Conservation (phyloP, 2,113 vertebrate species). For the Anolis carolinensis region DNA sequence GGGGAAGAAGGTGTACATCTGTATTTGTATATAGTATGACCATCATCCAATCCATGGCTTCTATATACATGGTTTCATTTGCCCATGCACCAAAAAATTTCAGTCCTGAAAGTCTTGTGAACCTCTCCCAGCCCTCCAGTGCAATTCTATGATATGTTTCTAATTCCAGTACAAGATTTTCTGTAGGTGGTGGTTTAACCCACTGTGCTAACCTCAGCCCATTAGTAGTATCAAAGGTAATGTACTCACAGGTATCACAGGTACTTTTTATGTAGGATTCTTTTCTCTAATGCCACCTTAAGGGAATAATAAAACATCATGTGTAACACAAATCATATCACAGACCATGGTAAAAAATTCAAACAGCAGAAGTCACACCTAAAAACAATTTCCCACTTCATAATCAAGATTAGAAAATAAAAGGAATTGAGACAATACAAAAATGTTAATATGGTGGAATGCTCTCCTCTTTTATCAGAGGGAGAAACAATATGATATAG, state of each 20-base stretch:
- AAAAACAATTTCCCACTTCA: constrained; percentile 14
- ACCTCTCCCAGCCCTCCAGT: too few relatives aligned
- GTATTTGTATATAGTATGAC: neutral
- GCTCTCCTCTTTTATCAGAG: constrained; percentile 19
- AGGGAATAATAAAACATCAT: neutral
- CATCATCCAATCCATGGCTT: too few relatives aligned
- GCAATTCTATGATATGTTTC: too few relatives aligned
- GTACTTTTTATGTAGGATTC: neutral
- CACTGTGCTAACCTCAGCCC: too few relatives aligned
- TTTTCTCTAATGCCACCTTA: neutral
- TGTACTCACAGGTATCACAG: neutral
- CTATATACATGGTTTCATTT: too few relatives aligned
- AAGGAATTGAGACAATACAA: constrained; percentile 29
- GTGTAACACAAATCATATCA: neutral
- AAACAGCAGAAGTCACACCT: neutral
- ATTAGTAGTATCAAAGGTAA: neutral
- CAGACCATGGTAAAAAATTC: neutral
- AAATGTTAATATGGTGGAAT: constrained; percentile 19
- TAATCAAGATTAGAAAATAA: constrained; percentile 37
- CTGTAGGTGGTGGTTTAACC: too few relatives aligned
- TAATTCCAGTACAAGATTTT: too few relatives aligned
- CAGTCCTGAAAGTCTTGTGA: too few relatives aligned
- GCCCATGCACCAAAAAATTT: too few relatives aligned
- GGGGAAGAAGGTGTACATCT: neutral
- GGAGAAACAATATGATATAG: neutral